Base-by-base conservation (phyloP, 1,140 invertebrate genomes). In the Aplysia californica region DNA sequence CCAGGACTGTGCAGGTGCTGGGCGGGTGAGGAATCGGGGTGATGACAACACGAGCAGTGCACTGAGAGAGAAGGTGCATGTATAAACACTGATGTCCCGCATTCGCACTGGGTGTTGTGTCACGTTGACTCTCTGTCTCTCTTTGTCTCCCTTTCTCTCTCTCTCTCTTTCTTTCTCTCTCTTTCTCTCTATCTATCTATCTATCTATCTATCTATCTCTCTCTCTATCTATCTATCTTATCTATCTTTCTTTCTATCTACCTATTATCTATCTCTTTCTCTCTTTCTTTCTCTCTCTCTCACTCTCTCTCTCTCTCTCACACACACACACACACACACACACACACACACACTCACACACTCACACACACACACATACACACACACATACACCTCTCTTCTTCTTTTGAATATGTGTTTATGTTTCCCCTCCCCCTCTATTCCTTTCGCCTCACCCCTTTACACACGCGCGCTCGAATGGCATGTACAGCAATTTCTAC, bases 261-360 rank as follows among this genome's bases (percentile, higher is more conserved):
- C n/a, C 44, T 50, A 10, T 50, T 36, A n/a, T 66, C 33, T 66
- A 23, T 66, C 64, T 66, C 64, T 66, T 33, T 66, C 64, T 66
- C 64, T 66, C 64, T 66, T 33, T 64, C 59, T 31, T 26, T 31
- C 21, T 31, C 21, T 31, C 64, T 26, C 29, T 0, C 29, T 26
- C 29, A 31, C 64, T 31, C 29, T 31, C n/a, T 33, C 64, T 33
- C 64, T 18, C 69, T 26, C 69, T 50, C 64, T 10, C 29, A 5
- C 23, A 71, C 55, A 71, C 31, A 29, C 2, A 56, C 41, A 33
- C 41, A 71, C 41, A 58, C 41, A 55, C 69, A 58, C 69, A 58
- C 41, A 58, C 69, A 71, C 41, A 58, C 69, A 71, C 69, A 38
- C 56, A 59, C 33, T 36, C 69, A 71, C 41, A 58, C 44, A 71